These are phyloP conservation scores for Drusus annulatus DNA, from an alignment of 1,140 invertebrate species.

Conservation along the genomic window DNA sequence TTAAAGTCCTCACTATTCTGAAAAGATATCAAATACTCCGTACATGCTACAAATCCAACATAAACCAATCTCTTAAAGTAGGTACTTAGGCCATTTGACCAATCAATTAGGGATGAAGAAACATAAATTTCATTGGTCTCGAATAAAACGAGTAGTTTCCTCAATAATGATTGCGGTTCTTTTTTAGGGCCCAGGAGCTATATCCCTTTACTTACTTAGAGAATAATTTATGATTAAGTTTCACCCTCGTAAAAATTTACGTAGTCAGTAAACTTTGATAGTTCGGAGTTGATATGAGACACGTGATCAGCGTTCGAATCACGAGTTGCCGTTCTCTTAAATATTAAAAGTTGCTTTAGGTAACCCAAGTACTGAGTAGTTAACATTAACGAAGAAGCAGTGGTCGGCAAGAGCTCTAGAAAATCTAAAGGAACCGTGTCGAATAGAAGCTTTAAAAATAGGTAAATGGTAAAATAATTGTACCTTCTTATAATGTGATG, in stretches of 20 bases:
- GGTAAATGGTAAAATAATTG: too few species aligned
- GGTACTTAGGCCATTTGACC: slow-evolving; percentile 25
- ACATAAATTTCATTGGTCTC: slow-evolving; percentile 54
- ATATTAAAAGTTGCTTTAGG: too few species aligned
- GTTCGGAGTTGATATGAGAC: slow-evolving; percentile 49
- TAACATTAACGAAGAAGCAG: too few species aligned
- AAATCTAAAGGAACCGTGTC: too few species aligned
- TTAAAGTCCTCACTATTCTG: too few species aligned
- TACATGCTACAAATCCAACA: background rate
- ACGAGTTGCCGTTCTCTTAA: background rate
- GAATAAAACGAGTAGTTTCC: slow-evolving; percentile 29
- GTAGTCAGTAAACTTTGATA: slow-evolving; percentile 54
- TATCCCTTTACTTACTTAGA: slow-evolving; percentile 19
- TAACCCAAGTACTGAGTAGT: too few species aligned
- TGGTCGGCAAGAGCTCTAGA: too few species aligned
- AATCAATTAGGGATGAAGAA: slow-evolving; percentile 51
- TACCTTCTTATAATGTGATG: too few species aligned
- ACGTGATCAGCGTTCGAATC: slow-evolving; percentile 50
- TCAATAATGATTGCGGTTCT: slow-evolving; percentile 31
- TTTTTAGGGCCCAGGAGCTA: background rate
- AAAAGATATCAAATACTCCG: too few species aligned
- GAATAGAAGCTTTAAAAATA: too few species aligned
- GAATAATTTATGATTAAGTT: slow-evolving; percentile 60
- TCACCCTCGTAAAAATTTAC: slow-evolving; percentile 58
- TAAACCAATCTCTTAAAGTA: background rate